phyloP scores from a whole-genome alignment of 2,113 vertebrate species.

The Ascaphus truei region DNA sequence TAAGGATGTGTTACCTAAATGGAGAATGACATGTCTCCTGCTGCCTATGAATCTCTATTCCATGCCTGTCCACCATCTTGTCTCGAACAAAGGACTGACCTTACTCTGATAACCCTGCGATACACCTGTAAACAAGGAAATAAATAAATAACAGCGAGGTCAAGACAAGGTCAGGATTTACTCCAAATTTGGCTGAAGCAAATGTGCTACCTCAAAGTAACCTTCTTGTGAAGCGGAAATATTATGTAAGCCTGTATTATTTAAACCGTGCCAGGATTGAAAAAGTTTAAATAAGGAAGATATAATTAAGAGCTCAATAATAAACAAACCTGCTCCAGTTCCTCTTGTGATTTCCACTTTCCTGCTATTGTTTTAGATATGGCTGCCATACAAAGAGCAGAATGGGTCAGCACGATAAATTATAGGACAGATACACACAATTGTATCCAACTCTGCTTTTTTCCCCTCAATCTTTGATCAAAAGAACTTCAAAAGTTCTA shows the following conservation, averaged over 20 bases:
- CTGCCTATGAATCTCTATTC: too few relatives aligned
- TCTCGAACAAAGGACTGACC: too few relatives aligned
- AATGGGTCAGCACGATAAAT: conserved; percentile 90
- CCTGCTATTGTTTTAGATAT: conserved; percentile 92
- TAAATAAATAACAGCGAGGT: conserved; percentile 63
- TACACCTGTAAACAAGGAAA: conserved; percentile 38
- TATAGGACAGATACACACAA: conserved; percentile 64
- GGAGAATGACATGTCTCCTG: too few relatives aligned
- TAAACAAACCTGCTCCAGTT: conserved; percentile 80
- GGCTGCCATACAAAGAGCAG: conserved; percentile 83
- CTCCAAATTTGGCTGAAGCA: conserved; percentile 62
- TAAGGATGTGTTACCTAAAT: too few relatives aligned
- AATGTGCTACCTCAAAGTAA: conserved; percentile 68
- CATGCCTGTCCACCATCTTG: too few relatives aligned
- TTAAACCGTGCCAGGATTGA: conserved; percentile 71
- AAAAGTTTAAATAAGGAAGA: conserved; percentile 76
- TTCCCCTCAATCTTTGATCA: conserved; percentile 76
- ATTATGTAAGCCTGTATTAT: conserved; percentile 61
- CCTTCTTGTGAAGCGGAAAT: conserved; percentile 76
- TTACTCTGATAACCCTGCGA: conserved; percentile 2
- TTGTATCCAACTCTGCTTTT: conserved; percentile 53
- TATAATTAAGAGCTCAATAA: conserved; percentile 81
- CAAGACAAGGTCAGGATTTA: conserved; percentile 66
- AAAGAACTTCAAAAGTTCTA: conserved; percentile 66
- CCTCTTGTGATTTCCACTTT: conserved; percentile 84